Base-by-base conservation (phyloP, 2,888 invertebrate genomes). In the Pseudococcus longispinus region DNA sequence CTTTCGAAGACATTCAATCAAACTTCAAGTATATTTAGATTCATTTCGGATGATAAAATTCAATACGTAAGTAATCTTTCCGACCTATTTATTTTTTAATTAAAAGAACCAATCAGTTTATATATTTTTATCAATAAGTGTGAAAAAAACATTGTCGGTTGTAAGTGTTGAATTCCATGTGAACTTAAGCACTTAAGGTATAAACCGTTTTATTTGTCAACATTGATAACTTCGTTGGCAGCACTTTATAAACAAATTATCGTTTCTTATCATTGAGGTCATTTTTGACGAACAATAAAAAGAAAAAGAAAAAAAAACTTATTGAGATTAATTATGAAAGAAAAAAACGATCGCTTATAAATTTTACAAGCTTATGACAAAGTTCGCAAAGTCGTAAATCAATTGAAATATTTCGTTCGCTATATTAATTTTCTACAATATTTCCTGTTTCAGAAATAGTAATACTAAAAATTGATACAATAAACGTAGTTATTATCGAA, bases 11-110 rank as follows among this genome's bases (percentile, higher is more conserved):
- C n/a, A n/a, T 2, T 8, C 37, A 37, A 37, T 37, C 37, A 37
- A 37, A 37, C 37, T 9, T 37, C 44, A 15, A 46, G 44, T 55
- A 55, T 15, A n/a, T 55, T 55, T 55, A 55, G 55, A 55, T 55
- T 55, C 4, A n/a, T 55, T n/a, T 55, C n/a, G 55, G 11, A 26
- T 70, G 18, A 70, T 70, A 70, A n/a, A n/a, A 70, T 29, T 70
- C 26, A 70, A 70, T 29, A 37, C 37, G 37, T 37, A 29, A 0
- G 70, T 26, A 70, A 70, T 70, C 70, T 13, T 70, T 15, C 20
- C 70, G 70, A 70, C 70, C 70, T 70, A 70, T 70, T 70, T 70
- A 70, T 70, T 70, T 70, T 29, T 70, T 70, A 70, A 70, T 70
- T 70, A 70, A 70, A 26, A 23, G 70, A 70, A 70, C 70, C 70